Conservation (phyloP, 1,140 invertebrate species). For the Pogonomyrmex californicus region DNA sequence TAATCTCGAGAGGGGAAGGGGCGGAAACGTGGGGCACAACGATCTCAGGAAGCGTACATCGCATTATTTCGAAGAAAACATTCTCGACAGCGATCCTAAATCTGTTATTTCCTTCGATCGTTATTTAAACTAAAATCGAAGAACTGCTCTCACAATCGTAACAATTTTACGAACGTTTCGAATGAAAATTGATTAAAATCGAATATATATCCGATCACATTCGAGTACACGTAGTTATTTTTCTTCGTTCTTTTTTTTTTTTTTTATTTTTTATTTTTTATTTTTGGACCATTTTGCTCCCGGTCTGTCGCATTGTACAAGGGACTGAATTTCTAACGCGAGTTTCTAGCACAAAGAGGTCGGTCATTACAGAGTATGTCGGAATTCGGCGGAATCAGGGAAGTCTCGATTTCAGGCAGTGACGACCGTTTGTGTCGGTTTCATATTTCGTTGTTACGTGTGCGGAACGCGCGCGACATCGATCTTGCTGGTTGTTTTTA, state of each 20-base stretch:
- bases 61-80: not conserved
- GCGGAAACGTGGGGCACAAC: not conserved
- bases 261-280: not conserved
- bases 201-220: not conserved
- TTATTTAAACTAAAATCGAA: not conserved
- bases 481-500: slow-evolving; percentile 56
- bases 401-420: slow-evolving; percentile 61
- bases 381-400: slow-evolving; percentile 57
- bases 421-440: slow-evolving; percentile 61
- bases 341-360: slow-evolving; percentile 59
- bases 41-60: not conserved
- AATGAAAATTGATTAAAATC: slow-evolving; percentile 28
- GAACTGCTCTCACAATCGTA: not conserved
- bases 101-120: not conserved
- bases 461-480: slow-evolving; percentile 41
- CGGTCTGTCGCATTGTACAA: slow-evolving; percentile 23
- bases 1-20: slow-evolving; percentile 3
- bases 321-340: slow-evolving; percentile 53
- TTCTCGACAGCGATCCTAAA: not conserved
- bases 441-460: slow-evolving; percentile 58
- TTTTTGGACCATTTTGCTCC: slow-evolving; percentile 2
- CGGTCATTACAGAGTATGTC: slow-evolving; percentile 52
- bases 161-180: not conserved
- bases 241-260: not conserved
- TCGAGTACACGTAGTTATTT: slow-evolving; percentile 1